A percentile compares a stretch with the other conserved stretches of the same genome.
phyloP scores from a whole-genome alignment of 1,140 invertebrate genomes.

The Drosophila parabipectinata region DNA sequence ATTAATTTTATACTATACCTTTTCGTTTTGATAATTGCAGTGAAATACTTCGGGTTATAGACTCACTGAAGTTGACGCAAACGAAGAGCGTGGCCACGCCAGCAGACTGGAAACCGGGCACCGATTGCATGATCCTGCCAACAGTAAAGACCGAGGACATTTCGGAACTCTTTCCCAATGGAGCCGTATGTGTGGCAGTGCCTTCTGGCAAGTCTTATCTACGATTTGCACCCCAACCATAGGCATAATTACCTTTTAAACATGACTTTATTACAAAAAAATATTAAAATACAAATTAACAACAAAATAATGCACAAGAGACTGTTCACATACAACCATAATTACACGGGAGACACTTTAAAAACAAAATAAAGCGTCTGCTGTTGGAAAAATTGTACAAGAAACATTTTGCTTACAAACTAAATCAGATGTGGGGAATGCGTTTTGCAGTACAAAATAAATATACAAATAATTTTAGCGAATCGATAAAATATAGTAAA shows the following conservation, averaged over 20 bases:
- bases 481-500: conserved; percentile 42
- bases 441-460: conserved; percentile 53
- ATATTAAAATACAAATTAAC: conserved; percentile 66
- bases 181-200: conserved; percentile 87
- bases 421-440: conserved; percentile 63
- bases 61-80: conserved; percentile 95
- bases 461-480: conserved; percentile 42
- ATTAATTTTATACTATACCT: neutral
- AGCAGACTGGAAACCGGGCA: conserved; percentile 94
- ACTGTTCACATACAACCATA: conserved; percentile 60
- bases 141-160: conserved; percentile 89
- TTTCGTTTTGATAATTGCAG: conserved; percentile 85
- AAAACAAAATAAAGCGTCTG: conserved; percentile 29
- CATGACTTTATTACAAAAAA: conserved; percentile 71
- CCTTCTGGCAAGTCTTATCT: conserved; percentile 94
- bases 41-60: conserved; percentile 96
- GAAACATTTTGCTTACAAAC: conserved; percentile 60
- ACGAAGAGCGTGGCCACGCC: conserved; percentile 96
- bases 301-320: conserved; percentile 66
- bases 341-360: conserved; percentile 29
- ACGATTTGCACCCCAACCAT: conserved; percentile 86
- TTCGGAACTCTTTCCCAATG: conserved; percentile 88
- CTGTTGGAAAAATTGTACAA: conserved; percentile 27
- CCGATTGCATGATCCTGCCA: conserved; percentile 94
- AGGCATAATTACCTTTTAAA: conserved; percentile 13